Evolutionary conservation across 2,113 vertebrate genomes (phyloP), one percentile per base, ranked within the genome.

Genomic region (Rhinogobius similis): DNA sequence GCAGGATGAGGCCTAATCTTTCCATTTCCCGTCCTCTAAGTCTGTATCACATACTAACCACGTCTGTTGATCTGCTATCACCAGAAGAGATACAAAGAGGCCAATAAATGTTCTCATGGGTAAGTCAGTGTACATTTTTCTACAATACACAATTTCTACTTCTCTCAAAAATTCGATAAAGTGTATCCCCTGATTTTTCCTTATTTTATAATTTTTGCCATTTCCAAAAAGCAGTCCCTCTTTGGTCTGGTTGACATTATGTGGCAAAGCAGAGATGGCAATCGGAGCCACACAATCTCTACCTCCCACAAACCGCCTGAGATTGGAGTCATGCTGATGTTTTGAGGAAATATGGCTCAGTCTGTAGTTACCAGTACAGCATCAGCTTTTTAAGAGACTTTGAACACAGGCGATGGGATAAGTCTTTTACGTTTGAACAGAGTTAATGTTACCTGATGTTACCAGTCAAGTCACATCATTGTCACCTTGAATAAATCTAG

Each of bases 1-100:
- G 68, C 59, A 61, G 79, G 79, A 82, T 82, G 66, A 52, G 79
- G 63, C 71, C 76, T 88, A 90, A 91, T 91, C 84, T 86, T 75
- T 83, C 87, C 70, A 77, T 72, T 85, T 27, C 62, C 18, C 67
- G 65, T 29, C n/a, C 24, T 62, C 52, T 74, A 63, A 65, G 62
- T 76, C 72, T 46, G 32, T 62, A 55, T 44, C 46, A 75, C 73
- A 66, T 62, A 75, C 66, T 32, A 83, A 77, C 77, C 73, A 65
- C 73, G 14, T 84, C 77, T 27, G 79, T 78, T 86, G 77, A 86
- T 85, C 81, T 79, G 73, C 82, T 74, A 58, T 81, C 70, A 75
- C 75, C 72, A 41, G 56, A 61, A 70, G 69, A 73, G 55, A 62
- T 61, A 75, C 71, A 46, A 62, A 64, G 72, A 73, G 58, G 81